Conservation (phyloP, 2,113 vertebrate species). For the Pseudorectes ferrugineus region DNA sequence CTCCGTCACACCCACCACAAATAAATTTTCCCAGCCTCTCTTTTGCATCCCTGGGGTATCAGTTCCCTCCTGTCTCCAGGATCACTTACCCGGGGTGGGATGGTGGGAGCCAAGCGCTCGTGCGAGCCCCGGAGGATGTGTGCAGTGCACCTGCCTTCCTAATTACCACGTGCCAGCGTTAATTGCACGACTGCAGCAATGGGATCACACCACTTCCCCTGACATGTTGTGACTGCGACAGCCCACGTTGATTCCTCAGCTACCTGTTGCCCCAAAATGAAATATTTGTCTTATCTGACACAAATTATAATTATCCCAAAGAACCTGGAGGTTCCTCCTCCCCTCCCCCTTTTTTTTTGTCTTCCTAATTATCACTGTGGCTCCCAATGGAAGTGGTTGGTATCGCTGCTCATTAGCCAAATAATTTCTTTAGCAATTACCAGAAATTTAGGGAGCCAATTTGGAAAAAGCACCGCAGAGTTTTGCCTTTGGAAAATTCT, state of each 20-base stretch:
- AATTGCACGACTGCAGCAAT: conserved; percentile 48
- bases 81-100: background rate
- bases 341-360: background rate
- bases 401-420: conserved; percentile 10
- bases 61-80: background rate
- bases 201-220: background rate
- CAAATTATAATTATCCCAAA: conserved; percentile 41
- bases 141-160: conserved; percentile 32
- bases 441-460: background rate
- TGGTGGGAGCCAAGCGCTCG: background rate
- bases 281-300: conserved; percentile 47
- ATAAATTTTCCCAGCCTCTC: background rate
- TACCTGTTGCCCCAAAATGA: conserved; percentile 47
- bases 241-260: conserved; percentile 19
- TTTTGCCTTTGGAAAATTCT: background rate
- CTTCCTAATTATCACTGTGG: background rate
- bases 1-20: background rate
- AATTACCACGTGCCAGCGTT: conserved; percentile 61
- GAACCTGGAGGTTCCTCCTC: background rate
- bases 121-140: background rate
- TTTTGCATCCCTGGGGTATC: background rate
- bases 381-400: background rate
- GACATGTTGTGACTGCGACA: conserved; percentile 48
- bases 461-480: background rate
- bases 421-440: background rate